Evolutionary conservation across 2,797 vertebrate genomes (phyloP), one percentile per base, ranked within the genome.

Genomic region (Paratrypauchen microcephalus): DNA sequence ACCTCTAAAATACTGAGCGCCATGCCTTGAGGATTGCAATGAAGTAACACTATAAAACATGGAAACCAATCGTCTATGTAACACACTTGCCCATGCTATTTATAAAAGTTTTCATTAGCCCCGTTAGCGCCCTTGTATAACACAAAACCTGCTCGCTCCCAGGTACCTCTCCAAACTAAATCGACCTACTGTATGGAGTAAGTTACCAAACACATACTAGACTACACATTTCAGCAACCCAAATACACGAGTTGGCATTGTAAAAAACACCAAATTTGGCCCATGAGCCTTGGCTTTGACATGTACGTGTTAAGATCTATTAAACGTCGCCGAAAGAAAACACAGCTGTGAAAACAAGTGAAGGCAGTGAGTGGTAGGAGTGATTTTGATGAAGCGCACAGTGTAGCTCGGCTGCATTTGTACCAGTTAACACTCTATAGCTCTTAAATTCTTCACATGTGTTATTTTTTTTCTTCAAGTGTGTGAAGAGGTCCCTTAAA

Each of bases 321-420:
- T 68, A 75, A 73, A 39, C 59, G 50, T 62, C 62, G 65, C 52
- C 28, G 52, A 70, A 78, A 74, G 45, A 54, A 58, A 70, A 76
- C 70, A 26, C 56, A 79, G 54, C 56, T 80, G 65, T 83, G 70
- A 69, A 78, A 32, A 66, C 52, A 66, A 65, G 58, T 65, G 72
- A 13, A 7, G 71, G 19, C 50, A 9, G 41, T n/a, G 61, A 79
- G 65, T 9, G 15, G n/a, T 26, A 67, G 63, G 26, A 56, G 67
- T 68, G 56, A 80, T 67, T 70, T 63, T 65, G 57, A 66, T 55
- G 16, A 24, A 73, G 63, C n/a, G 62, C 66, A 28, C 54, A 39
- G 68, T 47, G 59, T 26, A 32, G 6, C 52, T 23, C 28, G 57
- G 16, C 39, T 41, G 23, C 18, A 48, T 77, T 77, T 69, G 50